phyloP scores from a whole-genome alignment of 1,140 invertebrate genomes.

The Eumeta japonica region DNA sequence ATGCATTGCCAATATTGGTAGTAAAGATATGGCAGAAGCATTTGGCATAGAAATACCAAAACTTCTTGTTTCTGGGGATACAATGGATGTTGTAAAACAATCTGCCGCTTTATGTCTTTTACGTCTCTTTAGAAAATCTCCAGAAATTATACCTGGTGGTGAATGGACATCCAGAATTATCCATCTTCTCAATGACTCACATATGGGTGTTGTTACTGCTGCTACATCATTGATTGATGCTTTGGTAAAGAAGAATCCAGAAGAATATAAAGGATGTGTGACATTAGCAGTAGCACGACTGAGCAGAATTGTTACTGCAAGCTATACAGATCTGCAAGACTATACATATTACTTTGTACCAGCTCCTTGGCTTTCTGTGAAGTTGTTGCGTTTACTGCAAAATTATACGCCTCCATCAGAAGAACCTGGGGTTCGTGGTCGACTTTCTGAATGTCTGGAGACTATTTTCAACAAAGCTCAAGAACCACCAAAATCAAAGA shows the following conservation, averaged over 20 bases:
- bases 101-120: slow-evolving; percentile 96
- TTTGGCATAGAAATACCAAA: slow-evolving; percentile 98
- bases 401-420: slow-evolving; percentile 97
- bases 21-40: slow-evolving; percentile 98
- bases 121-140: slow-evolving; percentile 87
- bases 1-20: slow-evolving; percentile 99
- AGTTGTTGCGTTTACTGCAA: slow-evolving; percentile 92
- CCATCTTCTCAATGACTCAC: slow-evolving; percentile 97
- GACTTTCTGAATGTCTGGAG: slow-evolving; percentile 97
- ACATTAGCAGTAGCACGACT: slow-evolving; percentile 95
- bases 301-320: slow-evolving; percentile 95
- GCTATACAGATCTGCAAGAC: slow-evolving; percentile 97
- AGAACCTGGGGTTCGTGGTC: slow-evolving; percentile 90
- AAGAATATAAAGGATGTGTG: slow-evolving; percentile 99
- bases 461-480: slow-evolving; percentile 99
- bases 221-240: slow-evolving; percentile 98
- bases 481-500: slow-evolving; percentile 99
- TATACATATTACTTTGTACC: slow-evolving; percentile 99
- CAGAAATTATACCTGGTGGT: slow-evolving; percentile 93
- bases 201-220: slow-evolving; percentile 98
- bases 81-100: slow-evolving; percentile 99
- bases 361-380: slow-evolving; percentile 99
- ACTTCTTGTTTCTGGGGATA: slow-evolving; percentile 96
- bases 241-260: slow-evolving; percentile 96
- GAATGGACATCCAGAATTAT: slow-evolving; percentile 99